phyloP scores from a whole-genome alignment of 2,888 invertebrate genomes.

The Agrotis puta region DNA sequence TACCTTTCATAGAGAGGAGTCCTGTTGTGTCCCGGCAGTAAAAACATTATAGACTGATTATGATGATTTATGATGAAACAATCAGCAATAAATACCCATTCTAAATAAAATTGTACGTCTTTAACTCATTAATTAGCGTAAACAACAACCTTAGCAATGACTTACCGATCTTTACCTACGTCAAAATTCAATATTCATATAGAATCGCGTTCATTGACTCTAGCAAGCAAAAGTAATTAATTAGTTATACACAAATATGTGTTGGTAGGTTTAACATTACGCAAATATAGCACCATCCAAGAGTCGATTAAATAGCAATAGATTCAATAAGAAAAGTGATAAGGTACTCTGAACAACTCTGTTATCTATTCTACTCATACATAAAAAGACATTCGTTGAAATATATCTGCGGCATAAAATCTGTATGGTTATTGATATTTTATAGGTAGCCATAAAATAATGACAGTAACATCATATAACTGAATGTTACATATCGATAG shows the following conservation, averaged over 20 bases:
- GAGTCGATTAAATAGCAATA: neutral
- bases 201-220: constrained; percentile 14
- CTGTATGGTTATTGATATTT: constrained; percentile 16
- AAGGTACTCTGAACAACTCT: neutral
- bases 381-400: neutral
- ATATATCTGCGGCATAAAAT: constrained; percentile 3
- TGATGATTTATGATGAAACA: neutral
- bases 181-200: constrained; percentile 14
- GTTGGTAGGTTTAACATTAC: neutral
- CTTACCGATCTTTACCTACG: constrained; percentile 30
- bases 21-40: too few relatives aligned
- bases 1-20: too few relatives aligned
- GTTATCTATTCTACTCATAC: neutral
- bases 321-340: neutral
- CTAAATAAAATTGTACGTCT: constrained; percentile 21
- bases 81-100: neutral
- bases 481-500: constrained; percentile 2
- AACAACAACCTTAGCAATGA: constrained; percentile 42
- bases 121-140: constrained; percentile 31
- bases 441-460: constrained; percentile 27
- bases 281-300: too few relatives aligned
- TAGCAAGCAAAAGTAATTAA: neutral
- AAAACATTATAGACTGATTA: too few relatives aligned
- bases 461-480: constrained; percentile 2
- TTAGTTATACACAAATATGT: constrained; percentile 2